Evolutionary conservation across 2,797 vertebrate genomes (phyloP).

Genomic region (Acanthis flammea): DNA sequence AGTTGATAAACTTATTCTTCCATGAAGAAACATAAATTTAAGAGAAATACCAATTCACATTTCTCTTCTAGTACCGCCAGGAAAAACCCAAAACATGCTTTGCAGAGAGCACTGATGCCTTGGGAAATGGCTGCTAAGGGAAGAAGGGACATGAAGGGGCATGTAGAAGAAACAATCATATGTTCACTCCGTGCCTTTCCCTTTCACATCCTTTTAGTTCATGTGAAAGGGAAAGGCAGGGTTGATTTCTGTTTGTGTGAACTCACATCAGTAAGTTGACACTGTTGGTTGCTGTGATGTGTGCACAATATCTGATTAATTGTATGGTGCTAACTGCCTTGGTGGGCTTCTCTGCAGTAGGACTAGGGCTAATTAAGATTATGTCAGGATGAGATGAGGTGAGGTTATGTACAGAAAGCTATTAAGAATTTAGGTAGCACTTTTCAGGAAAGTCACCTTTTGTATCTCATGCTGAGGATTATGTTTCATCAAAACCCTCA

Average conservation of each 20-base stretch:
- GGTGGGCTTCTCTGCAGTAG: constrained; percentile 64
- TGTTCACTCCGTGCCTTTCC: neutral
- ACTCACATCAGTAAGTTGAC: constrained; percentile 54
- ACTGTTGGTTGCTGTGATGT: constrained; percentile 48
- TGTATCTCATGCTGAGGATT: neutral
- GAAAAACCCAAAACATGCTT: neutral
- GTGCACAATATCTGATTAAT: constrained; percentile 75
- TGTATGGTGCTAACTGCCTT: constrained; percentile 73
- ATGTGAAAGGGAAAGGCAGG: neutral
- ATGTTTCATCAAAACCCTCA: neutral
- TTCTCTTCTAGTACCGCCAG: neutral
- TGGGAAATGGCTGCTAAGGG: neutral
- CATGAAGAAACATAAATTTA: neutral
- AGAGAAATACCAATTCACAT: neutral
- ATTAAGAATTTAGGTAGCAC: constrained; percentile 42
- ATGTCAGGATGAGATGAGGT: constrained; percentile 62
- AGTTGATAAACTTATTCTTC: neutral
- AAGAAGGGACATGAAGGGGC: neutral
- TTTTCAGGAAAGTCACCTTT: constrained; percentile 36
- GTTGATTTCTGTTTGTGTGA: constrained; percentile 44
- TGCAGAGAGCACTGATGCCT: neutral
- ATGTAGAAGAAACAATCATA: neutral
- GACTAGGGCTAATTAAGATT: constrained; percentile 77
- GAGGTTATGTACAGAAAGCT: constrained; percentile 52
- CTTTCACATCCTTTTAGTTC: neutral